phyloP scores from a whole-genome alignment of 2,113 vertebrate species.

The Poecile atricapillus region DNA sequence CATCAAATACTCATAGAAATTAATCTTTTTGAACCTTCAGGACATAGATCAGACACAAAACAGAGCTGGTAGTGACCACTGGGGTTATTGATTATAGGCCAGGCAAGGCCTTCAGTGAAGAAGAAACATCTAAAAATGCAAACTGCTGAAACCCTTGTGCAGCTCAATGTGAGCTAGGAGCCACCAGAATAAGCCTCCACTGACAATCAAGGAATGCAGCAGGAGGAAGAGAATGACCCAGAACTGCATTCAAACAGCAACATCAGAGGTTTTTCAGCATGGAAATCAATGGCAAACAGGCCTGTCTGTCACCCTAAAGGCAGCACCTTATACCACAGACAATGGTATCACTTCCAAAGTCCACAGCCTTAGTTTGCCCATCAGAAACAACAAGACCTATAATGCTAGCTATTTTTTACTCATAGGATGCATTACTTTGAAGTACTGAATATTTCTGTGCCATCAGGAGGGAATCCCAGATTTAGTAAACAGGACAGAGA shows the following conservation, averaged over 20 bases:
- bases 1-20: neutral
- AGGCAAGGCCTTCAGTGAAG: neutral
- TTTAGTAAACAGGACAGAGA: neutral
- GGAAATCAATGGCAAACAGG: neutral
- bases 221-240: neutral
- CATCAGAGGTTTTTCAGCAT: neutral
- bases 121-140: neutral
- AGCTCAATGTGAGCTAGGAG: rapidly evolving
- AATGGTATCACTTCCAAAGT: neutral
- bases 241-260: neutral
- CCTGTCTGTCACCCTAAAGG: neutral
- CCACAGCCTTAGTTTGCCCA: neutral
- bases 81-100: neutral
- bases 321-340: neutral
- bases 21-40: neutral
- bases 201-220: neutral
- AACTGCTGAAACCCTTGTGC: neutral
- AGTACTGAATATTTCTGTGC: neutral
- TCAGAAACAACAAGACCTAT: neutral
- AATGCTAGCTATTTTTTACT: neutral
- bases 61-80: neutral
- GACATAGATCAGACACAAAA: neutral
- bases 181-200: neutral
- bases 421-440: neutral
- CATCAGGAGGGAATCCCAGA: neutral